Evolutionary conservation across 2,797 vertebrate species (phyloP), one percentile per base, ranked within the genome.

Genomic region (Fistularia tabacaria): DNA sequence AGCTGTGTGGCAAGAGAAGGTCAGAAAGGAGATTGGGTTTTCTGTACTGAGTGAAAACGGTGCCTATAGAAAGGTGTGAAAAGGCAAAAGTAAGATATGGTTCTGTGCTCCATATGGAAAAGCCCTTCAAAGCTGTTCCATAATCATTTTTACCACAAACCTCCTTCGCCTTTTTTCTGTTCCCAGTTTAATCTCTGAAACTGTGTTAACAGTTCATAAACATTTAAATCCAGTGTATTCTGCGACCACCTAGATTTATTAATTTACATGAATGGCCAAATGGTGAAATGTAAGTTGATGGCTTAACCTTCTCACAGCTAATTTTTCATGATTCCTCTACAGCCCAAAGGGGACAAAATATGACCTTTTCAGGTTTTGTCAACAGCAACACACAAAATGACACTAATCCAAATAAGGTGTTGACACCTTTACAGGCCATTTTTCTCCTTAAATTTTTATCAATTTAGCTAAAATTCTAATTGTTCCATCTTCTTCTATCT

Each of bases 361-460:
- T 85, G 85, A 90, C 88, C 88, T 90, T 91, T 90, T 89, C 87
- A 60, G 57, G 59, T 80, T 80, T 69, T 76, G 84, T 91, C 80
- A 83, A 68, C 62, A 57, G 64, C 51, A 64, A 74, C 77, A 71
- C 65, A 86, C 79, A 84, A 71, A 78, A 65, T 72, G 63, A 80
- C 71, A 65, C 67, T 85, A 88, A 90, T 87, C 80, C 74, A 65
- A 69, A 66, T 87, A 88, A 89, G 9, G 44, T 46, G 43, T 47
- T 47, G 43, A 38, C 37, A 10, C 36, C 6, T 38, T 14, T 14
- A 14, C 43, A 38, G 14, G 43, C 12, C 36, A 9, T 37, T 41
- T 7, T 45, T 45, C 11, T 12, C 43, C 43, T 45, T 11, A 6
- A 7, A 45, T 45, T 45, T 12, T 45, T 45, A 11, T 6, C 43